phyloP scores from a whole-genome alignment of 2,888 invertebrate genomes.

The Trissolcus brochymenae region DNA sequence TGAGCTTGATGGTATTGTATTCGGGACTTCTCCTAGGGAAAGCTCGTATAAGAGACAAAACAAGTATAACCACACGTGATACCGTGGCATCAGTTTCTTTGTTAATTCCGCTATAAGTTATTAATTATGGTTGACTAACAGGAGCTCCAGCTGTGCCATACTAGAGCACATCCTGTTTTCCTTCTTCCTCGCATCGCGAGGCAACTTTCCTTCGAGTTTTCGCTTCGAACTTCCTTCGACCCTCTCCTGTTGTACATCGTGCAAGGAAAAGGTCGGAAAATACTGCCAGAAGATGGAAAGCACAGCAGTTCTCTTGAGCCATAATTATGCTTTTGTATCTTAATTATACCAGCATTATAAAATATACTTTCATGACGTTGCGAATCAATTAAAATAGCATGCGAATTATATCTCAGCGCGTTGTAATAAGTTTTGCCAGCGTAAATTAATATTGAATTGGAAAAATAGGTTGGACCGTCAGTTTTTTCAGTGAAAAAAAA shows the following conservation, averaged over 20 bases:
- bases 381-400: slow-evolving; percentile 29
- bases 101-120: slow-evolving; percentile 72
- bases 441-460: too few species aligned
- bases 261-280: slow-evolving; percentile 47
- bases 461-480: too few species aligned
- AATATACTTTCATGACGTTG: slow-evolving; percentile 25
- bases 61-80: slow-evolving; percentile 47
- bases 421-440: not conserved
- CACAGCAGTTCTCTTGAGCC: slow-evolving; percentile 52
- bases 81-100: slow-evolving; percentile 64
- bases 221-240: slow-evolving; percentile 55
- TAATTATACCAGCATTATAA: slow-evolving; percentile 48
- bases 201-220: slow-evolving; percentile 58
- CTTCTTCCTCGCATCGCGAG: slow-evolving; percentile 54
- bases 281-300: slow-evolving; percentile 53
- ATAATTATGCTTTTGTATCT: slow-evolving; percentile 59
- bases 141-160: slow-evolving; percentile 73
- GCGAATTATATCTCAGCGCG: slow-evolving; percentile 4
- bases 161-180: slow-evolving; percentile 58
- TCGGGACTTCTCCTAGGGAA: slow-evolving; percentile 31
- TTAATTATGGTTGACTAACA: slow-evolving; percentile 75
- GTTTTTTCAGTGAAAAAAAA: too few species aligned
- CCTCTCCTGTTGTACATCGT: slow-evolving; percentile 28
- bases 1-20: slow-evolving; percentile 41
- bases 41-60: slow-evolving; percentile 21